A percentile compares a stretch with the other conserved stretches of the same genome.
phyloP scores from a whole-genome alignment of 2,113 vertebrate species.

The Isichthys henryi region DNA sequence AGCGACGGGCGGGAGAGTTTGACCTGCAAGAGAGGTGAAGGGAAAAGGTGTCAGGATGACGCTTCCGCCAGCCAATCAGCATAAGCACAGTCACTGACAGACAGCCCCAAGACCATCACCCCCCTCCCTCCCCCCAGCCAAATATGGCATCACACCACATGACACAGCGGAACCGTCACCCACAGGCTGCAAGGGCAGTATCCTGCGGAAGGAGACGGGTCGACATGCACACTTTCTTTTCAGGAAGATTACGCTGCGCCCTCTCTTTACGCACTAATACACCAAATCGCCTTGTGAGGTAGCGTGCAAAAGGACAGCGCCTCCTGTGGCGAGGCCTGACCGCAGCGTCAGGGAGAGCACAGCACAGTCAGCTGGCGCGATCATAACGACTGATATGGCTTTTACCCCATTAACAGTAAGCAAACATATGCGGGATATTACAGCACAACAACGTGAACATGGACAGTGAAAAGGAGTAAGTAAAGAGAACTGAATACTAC shows the following conservation, averaged over 20 bases:
- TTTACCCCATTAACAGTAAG: neutral
- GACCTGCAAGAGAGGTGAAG: slow-evolving; percentile 78
- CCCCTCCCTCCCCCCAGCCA: neutral
- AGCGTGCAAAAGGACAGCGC: neutral
- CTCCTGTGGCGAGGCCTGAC: neutral
- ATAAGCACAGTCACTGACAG: slow-evolving; percentile 24
- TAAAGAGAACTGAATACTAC: slow-evolving; percentile 92
- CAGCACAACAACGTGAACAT: neutral
- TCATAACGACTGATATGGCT: neutral
- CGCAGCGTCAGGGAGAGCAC: neutral
- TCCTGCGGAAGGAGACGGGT: neutral
- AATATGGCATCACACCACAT: neutral
- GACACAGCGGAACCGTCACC: neutral
- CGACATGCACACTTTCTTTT: neutral
- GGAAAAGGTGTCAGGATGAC: slow-evolving; percentile 41
- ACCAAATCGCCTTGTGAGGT: neutral
- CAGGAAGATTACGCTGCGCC: neutral
- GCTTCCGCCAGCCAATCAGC: neutral
- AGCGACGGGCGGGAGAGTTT: slow-evolving; percentile 79
- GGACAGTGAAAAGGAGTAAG: slow-evolving; percentile 49
- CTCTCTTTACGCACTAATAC: neutral
- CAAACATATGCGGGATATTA: neutral
- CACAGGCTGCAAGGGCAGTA: neutral
- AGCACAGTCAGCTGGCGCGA: neutral
- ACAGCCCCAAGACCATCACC: slow-evolving; percentile 28